Base-by-base conservation (phyloP, 1,140 invertebrate species). In the Pseudomyrmex concolor region DNA sequence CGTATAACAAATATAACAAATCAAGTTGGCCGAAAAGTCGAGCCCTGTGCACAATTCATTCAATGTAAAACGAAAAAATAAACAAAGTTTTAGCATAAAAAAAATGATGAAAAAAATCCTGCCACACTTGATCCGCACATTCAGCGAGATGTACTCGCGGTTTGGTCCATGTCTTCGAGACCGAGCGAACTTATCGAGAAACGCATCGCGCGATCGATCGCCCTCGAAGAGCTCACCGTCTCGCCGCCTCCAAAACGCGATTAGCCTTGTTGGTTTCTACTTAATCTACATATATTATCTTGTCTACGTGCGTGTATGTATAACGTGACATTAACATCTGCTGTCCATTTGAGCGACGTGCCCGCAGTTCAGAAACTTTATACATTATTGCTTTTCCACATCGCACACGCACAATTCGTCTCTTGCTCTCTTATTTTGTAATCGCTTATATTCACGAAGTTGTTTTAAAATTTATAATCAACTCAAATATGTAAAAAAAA, bases 331-430 rank as follows among this genome's bases (percentile, higher is more conserved):
- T 92, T 91, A 90, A 92, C 88, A 92, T 89, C 89, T 83, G 87
- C 89, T 89, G 89, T 90, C 84, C 71, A 74, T 83, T 81, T 89
- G 89, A 89, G 86, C 90, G 89, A 88, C 87, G 83, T 91, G 91
- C 89, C 89, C 89, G 87, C 85, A 89, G 90, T 92, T 92, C 92
- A 86, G 92, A 92, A 93, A 94, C 90, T 94, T 93, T 90, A 91
- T 93, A 93, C 93, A 93, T 94, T 94, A 93, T 94, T 94, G 93
- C 93, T 94, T 94, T 92, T 91, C 90, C 89, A 89, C 89, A 89
- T 91, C 89, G 90, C 89, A 91, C 82, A 90, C 77, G 55, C 83
- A 73, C 86, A 78, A 88, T 83, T 76, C 34, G 57, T 60, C 77
- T 68, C 84, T 74, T 77, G 86, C 71, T 83, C 83, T 57, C 57